These are phyloP conservation scores for Gobionotothen gibberifrons DNA, from an alignment of 2,797 vertebrate species.

Conservation along the genomic window DNA sequence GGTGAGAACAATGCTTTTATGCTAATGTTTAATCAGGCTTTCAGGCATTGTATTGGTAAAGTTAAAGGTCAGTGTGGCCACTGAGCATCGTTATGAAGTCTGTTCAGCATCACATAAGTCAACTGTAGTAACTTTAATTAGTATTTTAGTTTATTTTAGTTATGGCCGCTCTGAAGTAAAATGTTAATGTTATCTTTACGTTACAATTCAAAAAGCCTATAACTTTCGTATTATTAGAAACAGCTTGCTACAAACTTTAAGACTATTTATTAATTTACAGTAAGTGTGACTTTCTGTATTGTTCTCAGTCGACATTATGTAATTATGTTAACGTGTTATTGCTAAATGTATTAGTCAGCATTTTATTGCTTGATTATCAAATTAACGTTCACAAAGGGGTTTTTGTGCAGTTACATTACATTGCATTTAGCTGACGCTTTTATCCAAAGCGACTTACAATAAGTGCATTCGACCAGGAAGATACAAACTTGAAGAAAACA, in stretches of 20 bases:
- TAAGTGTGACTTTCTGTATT: not conserved
- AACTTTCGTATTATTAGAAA: no score
- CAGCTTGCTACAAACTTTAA: no score
- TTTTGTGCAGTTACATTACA: not conserved
- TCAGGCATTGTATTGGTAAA: not conserved
- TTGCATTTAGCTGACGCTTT: no score
- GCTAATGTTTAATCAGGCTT: conserved; percentile 25
- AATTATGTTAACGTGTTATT: not conserved
- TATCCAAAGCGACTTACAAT: no score
- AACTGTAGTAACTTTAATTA: not conserved
- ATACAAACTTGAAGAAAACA: no score
- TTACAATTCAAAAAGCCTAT: not conserved
- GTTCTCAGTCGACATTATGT: conserved; percentile 9
- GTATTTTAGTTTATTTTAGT: not conserved
- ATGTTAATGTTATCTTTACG: not conserved
- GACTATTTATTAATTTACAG: not conserved
- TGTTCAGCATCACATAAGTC: not conserved
- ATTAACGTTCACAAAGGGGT: not conserved
- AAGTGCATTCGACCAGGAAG: no score
- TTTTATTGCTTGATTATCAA: not conserved
- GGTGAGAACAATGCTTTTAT: conserved; percentile 70
- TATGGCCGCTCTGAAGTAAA: not conserved
- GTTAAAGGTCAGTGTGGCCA: not conserved
- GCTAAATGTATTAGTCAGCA: no score
- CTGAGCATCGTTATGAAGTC: not conserved